Conservation (phyloP, 2,888 invertebrate species). For the Leptodirus hochenwartii region DNA sequence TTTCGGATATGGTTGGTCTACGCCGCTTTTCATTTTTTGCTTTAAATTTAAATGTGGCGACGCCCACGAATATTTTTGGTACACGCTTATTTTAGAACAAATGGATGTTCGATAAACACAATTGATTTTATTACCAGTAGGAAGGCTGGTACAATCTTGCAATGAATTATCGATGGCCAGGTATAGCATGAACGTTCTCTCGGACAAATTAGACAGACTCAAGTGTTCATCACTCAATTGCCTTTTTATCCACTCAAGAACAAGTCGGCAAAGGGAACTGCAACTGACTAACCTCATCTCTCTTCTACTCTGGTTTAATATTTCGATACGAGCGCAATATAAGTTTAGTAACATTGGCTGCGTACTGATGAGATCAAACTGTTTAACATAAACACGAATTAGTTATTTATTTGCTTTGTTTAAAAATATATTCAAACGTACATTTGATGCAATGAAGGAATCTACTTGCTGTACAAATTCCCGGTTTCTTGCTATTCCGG, state of each 20-base stretch:
- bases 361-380: slow-evolving; percentile 47
- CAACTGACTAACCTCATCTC: slow-evolving; percentile 41
- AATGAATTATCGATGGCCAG: slow-evolving; percentile 56
- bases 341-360: slow-evolving; percentile 43
- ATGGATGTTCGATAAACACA: slow-evolving; percentile 3
- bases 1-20: no score
- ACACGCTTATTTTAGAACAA: no score
- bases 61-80: no score
- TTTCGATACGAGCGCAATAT: slow-evolving; percentile 51
- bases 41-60: no score
- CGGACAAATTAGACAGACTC: slow-evolving; percentile 26
- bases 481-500: slow-evolving; percentile 37
- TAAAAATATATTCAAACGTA: slow-evolving; percentile 23
- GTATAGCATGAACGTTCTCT: slow-evolving; percentile 59
- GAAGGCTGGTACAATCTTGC: slow-evolving; percentile 63
- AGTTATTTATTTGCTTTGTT: background rate
- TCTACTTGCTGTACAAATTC: slow-evolving; percentile 46
- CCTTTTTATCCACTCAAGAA: slow-evolving; percentile 41
- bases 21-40: no score
- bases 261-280: slow-evolving; percentile 39
- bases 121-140: slow-evolving; percentile 22
- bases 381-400: slow-evolving; percentile 9
- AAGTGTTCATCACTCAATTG: slow-evolving; percentile 26
- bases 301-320: slow-evolving; percentile 52
- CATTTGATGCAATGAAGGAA: slow-evolving; percentile 47